Percentiles rank a stretch among this genome's conserved stretches.
phyloP scores from a whole-genome alignment of 2,888 invertebrate species.

The Eilema depressum region DNA sequence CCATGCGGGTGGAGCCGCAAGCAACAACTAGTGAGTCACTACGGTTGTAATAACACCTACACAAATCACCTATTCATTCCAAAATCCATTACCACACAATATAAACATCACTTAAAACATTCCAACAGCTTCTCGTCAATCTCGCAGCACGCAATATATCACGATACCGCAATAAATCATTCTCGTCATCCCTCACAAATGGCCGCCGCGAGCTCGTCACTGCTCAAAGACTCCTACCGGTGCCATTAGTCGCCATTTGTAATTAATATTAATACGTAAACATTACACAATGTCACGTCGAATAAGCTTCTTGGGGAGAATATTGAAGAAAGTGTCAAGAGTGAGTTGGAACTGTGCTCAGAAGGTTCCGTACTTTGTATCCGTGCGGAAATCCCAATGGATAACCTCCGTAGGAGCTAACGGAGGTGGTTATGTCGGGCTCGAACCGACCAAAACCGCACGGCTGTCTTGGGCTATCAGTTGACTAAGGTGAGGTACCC shows the following conservation, averaged over 20 bases:
- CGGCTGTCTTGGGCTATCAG: no score
- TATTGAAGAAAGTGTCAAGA: not conserved
- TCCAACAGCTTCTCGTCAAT: not conserved
- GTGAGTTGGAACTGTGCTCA: not conserved
- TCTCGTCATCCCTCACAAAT: conserved; percentile 35
- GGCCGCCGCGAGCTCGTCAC: conserved; percentile 29
- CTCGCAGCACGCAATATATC: conserved; percentile 9
- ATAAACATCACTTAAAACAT: not conserved
- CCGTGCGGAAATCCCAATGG: no score
- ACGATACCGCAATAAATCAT: conserved; percentile 43
- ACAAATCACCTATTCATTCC: not conserved
- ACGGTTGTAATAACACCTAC: not conserved
- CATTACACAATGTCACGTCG: conserved; percentile 1
- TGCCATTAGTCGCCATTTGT: conserved; percentile 29
- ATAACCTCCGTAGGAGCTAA: no score
- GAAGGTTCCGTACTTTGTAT: not conserved
- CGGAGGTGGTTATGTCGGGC: no score
- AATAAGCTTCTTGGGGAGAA: not conserved
- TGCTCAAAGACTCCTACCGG: conserved; percentile 19
- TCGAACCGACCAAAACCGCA: no score
- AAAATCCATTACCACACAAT: conserved; percentile 1
- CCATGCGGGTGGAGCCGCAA: no score
- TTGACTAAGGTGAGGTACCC: no score
- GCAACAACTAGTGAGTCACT: no score
- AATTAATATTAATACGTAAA: conserved; percentile 33